These are phyloP conservation scores for Ricordea florida DNA, from an alignment of 92 coral and sea anemone species.

Conservation along the genomic window DNA sequence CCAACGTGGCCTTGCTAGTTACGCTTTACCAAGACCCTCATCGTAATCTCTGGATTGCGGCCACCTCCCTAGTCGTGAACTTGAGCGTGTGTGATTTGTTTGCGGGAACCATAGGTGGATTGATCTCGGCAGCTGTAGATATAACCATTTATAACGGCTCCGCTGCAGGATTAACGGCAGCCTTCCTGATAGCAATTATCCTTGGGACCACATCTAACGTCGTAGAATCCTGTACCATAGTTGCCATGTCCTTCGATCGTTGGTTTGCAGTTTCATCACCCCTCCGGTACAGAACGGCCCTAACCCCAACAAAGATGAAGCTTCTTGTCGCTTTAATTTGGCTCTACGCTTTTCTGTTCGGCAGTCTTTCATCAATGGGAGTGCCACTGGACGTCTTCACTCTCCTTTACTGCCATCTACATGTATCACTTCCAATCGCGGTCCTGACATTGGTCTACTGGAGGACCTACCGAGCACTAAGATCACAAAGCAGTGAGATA, in stretches of 20 bases:
- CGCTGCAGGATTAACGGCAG: not conserved
- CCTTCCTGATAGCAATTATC: not conserved
- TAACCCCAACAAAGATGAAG: not conserved
- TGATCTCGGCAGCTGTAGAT: not conserved
- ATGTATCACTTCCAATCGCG: not conserved
- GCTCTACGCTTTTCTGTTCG: not conserved
- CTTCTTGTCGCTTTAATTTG: not conserved
- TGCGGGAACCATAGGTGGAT: not conserved
- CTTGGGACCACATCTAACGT: not conserved
- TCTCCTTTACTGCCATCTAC: not conserved
- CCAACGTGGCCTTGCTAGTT: not conserved
- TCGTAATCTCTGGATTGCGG: not conserved
- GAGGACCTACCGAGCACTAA: not conserved
- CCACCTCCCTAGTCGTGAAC: not conserved
- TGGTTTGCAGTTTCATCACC: not conserved
- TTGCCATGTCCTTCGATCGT: constrained; percentile 1
- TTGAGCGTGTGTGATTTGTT: not conserved
- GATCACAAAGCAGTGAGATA: not conserved
- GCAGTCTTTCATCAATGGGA: not conserved
- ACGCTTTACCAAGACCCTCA: not conserved
- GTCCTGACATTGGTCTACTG: not conserved
- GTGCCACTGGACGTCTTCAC: not conserved
- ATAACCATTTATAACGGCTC: not conserved
- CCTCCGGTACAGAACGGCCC: not conserved
- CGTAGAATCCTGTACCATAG: not conserved